These are phyloP conservation scores for Mareca strepera DNA, from an alignment of 2,797 vertebrate species.

Conservation along the genomic window DNA sequence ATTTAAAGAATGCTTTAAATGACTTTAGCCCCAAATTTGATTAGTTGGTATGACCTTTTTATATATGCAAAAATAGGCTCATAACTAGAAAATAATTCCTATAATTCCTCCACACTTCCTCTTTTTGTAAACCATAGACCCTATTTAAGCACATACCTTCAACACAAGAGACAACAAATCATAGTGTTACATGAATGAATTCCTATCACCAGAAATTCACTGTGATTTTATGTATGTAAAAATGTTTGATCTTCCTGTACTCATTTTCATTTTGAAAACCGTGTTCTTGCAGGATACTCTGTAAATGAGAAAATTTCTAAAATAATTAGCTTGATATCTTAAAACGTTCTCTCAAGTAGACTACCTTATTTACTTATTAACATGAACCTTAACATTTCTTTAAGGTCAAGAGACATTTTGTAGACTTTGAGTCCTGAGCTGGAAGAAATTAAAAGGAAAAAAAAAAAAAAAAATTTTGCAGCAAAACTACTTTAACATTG, in stretches of 20 bases:
- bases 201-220: not conserved
- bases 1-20: not conserved
- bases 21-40: not conserved
- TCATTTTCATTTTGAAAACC: slow-evolving; percentile 2
- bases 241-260: not conserved
- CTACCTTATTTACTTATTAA: not conserved
- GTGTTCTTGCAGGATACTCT: not conserved
- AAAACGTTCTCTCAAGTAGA: not conserved
- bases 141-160: not conserved
- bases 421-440: slow-evolving; percentile 5
- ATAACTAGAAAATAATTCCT: not conserved
- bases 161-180: not conserved
- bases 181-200: not conserved
- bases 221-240: not conserved
- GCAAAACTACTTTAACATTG: not conserved
- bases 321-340: not conserved
- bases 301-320: not conserved
- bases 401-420: slow-evolving; percentile 34
- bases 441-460: slow-evolving; percentile 31
- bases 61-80: not conserved
- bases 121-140: not conserved
- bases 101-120: not conserved
- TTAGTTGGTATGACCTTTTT: not conserved
- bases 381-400: slow-evolving; percentile 24
- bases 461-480: not conserved